Evolutionary conservation across 2,888 invertebrate genomes (phyloP).

Genomic region (Elysia crispata): DNA sequence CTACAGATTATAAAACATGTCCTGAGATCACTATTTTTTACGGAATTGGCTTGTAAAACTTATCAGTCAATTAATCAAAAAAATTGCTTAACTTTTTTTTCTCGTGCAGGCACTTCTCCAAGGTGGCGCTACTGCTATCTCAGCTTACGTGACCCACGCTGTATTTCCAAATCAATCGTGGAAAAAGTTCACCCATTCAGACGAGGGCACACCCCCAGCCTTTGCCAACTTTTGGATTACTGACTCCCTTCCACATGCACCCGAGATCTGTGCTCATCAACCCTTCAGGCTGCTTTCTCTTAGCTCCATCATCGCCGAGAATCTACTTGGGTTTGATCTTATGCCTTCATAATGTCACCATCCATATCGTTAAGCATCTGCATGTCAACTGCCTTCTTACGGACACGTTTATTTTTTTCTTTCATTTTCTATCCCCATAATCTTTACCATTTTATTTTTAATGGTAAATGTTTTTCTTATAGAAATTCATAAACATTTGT

Average conservation of each 20-base stretch:
- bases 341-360: constrained; percentile 47
- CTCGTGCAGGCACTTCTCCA: constrained; percentile 67
- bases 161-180: constrained; percentile 77
- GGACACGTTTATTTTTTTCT: not conserved
- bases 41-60: too few species aligned
- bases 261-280: constrained; percentile 67
- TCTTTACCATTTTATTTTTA: too few species aligned
- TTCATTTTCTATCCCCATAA: too few species aligned
- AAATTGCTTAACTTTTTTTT: too few species aligned
- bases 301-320: constrained; percentile 72
- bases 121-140: constrained; percentile 71
- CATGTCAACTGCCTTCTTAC: not conserved
- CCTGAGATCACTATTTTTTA: too few species aligned
- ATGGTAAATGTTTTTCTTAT: too few species aligned
- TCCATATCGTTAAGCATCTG: not conserved
- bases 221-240: constrained; percentile 78
- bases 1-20: too few species aligned
- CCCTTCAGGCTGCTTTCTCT: constrained; percentile 76
- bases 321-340: constrained; percentile 75
- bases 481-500: too few species aligned
- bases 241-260: constrained; percentile 76
- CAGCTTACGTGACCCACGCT: constrained; percentile 77
- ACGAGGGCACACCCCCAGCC: constrained; percentile 54
- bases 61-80: too few species aligned
- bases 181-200: constrained; percentile 67